Percentiles rank a stretch among this genome's conserved stretches.
These are phyloP conservation scores for Drosophila monieri DNA, from an alignment of 2,888 invertebrate genomes.

Conservation along the genomic window DNA sequence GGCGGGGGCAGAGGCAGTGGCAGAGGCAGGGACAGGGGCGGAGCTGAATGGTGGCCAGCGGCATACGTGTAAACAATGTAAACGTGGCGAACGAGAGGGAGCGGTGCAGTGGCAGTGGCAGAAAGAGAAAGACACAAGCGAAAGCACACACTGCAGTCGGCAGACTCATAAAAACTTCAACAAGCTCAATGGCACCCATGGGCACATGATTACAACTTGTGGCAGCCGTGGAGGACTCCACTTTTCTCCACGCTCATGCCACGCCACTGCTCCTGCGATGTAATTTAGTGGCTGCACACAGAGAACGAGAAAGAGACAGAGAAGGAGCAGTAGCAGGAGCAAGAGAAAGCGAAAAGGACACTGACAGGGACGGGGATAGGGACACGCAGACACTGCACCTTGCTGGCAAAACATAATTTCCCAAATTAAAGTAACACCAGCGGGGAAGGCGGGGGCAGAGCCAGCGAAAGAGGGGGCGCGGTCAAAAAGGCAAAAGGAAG, in stretches of 20 bases:
- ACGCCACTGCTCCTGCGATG: conserved; percentile 41
- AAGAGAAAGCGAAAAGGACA: background rate
- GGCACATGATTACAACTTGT: conserved; percentile 71
- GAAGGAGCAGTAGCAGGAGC: conserved; percentile 4
- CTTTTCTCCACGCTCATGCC: background rate
- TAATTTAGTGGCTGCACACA: conserved; percentile 64
- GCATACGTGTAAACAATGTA: conserved; percentile 71
- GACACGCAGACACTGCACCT: conserved; percentile 40
- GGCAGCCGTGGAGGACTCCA: conserved; percentile 46
- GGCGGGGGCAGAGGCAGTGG: conserved; percentile 7
- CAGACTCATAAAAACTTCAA: conserved; percentile 77
- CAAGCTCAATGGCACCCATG: conserved; percentile 75
- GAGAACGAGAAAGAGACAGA: conserved; percentile 16
- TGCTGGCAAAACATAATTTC: conserved; percentile 66
- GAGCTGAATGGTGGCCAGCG: conserved; percentile 44
- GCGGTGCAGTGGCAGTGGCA: background rate
- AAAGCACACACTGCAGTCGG: conserved; percentile 32
- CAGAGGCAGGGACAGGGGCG: conserved; percentile 9
- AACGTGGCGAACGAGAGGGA: conserved; percentile 25
- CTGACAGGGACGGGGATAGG: conserved; percentile 2
- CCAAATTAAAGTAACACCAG: conserved; percentile 66
- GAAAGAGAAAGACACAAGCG: conserved; percentile 1
- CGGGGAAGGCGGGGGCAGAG: background rate
- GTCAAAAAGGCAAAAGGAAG: background rate
- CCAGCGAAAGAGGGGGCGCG: background rate